Evolutionary conservation across 2,797 vertebrate species (phyloP), one percentile per base, ranked within the genome.

Genomic region (Liasis olivaceus): DNA sequence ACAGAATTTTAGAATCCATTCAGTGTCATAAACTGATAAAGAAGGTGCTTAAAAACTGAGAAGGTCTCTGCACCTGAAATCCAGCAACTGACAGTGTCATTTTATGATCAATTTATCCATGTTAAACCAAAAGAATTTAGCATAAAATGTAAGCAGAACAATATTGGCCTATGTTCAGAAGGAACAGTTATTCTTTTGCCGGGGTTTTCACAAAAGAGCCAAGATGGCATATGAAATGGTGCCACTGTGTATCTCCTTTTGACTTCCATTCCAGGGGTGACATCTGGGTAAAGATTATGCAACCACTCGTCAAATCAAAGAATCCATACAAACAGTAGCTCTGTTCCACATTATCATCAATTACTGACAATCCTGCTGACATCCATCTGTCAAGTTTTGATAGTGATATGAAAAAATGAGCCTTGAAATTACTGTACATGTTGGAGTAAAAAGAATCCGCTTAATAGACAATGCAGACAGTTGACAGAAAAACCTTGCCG

Each of bases 321-420:
- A 95, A 95, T 94, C 95, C 92, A 88, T 60, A 88, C 84, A 72
- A 92, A 72, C 72, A 94, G 91, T 56, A 92, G 84, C 87, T 93
- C 85, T 87, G n/a, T 85, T 62, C 36, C 77, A 13, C 6, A 0
- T 88, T 8, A 0, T 54, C 77, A 94, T n/a, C 54, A 56, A 90
- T 58, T 95, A 93, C 28, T 92, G 87, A 89, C 13, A 91, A 54
- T 88, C 88, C 84, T 0, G 0, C 56, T 91, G 92, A 94, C 90
- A 94, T 63, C 36, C 77, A 59, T 84, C 91, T 94, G 84, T 93
- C 92, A 64, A 2, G 2, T 91, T 91, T 94, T 93, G 86, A 94
- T 94, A 88, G 3, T 89, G 89, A 92, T 92, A 60, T 26, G 0
- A 0, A 86, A 95, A 95, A 93, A 93, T 1, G 0, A 93, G 62